Evolutionary conservation across 2,797 vertebrate genomes (phyloP).

Genomic region (Scolopax rusticola): DNA sequence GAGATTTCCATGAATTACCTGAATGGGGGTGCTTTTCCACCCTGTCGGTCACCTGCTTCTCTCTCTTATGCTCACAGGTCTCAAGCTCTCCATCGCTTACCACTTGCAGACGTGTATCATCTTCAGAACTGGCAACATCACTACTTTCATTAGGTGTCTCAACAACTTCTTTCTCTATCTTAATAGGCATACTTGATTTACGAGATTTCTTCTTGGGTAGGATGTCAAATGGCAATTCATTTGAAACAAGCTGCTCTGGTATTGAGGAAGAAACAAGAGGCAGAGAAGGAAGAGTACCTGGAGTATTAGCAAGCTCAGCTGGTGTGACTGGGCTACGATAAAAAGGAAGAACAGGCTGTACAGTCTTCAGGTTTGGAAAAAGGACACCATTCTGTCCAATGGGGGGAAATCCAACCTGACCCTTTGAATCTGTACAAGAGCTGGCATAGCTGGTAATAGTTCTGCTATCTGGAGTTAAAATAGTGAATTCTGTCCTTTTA

Average conservation of each 20-base stretch:
- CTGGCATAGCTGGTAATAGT: slow-evolving; percentile 83
- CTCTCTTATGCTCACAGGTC: slow-evolving; percentile 57
- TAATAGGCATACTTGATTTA: slow-evolving; percentile 98
- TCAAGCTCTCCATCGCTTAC: slow-evolving; percentile 81
- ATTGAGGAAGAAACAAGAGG: slow-evolving; percentile 91
- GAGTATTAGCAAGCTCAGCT: slow-evolving; percentile 93
- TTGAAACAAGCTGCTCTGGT: slow-evolving; percentile 83
- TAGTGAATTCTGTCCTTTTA: slow-evolving; percentile 80
- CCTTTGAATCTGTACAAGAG: slow-evolving; percentile 84
- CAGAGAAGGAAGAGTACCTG: slow-evolving; percentile 90
- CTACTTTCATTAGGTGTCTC: slow-evolving; percentile 79
- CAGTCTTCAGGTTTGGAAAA: slow-evolving; percentile 95
- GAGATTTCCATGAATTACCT: slow-evolving; percentile 69
- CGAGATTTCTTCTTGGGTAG: slow-evolving; percentile 98
- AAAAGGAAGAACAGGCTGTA: slow-evolving; percentile 96
- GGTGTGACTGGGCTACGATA: slow-evolving; percentile 94
- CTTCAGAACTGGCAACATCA: slow-evolving; percentile 85
- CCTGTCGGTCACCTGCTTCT: slow-evolving; percentile 53
- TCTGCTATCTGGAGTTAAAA: slow-evolving; percentile 80
- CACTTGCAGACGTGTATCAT: slow-evolving; percentile 80
- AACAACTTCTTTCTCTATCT: slow-evolving; percentile 92
- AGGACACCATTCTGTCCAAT: slow-evolving; percentile 90
- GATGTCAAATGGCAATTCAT: slow-evolving; percentile 80
- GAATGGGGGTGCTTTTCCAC: slow-evolving; percentile 60
- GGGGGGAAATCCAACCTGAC: slow-evolving; percentile 83